These are phyloP conservation scores for Argyrosomus regius DNA, from an alignment of 2,797 vertebrate species.

Conservation along the genomic window DNA sequence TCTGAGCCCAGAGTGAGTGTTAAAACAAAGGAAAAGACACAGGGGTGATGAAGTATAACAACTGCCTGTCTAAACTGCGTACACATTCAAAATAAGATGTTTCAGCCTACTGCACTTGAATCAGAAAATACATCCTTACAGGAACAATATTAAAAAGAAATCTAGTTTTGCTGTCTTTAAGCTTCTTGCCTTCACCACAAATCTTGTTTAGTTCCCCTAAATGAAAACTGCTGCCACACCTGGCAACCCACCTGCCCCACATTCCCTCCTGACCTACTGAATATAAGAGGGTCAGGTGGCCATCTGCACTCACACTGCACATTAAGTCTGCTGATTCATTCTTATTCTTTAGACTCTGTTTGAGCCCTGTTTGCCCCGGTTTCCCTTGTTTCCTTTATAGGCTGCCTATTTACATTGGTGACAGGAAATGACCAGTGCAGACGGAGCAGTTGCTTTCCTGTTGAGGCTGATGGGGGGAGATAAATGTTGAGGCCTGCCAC, in stretches of 20 bases:
- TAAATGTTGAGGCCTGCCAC: slow-evolving; percentile 58
- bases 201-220: slow-evolving; percentile 30
- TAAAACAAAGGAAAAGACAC: slow-evolving; percentile 67
- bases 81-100: slow-evolving; percentile 12
- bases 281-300: slow-evolving; percentile 47
- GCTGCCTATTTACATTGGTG: slow-evolving; percentile 77
- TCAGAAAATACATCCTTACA: not conserved
- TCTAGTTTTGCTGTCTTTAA: not conserved
- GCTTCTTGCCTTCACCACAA: slow-evolving; percentile 17
- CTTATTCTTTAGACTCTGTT: slow-evolving; percentile 44
- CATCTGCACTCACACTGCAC: slow-evolving; percentile 31
- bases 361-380: slow-evolving; percentile 53
- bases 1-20: slow-evolving; percentile 40
- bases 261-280: slow-evolving; percentile 49
- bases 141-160: slow-evolving; percentile 24
- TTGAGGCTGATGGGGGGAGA: slow-evolving; percentile 70
- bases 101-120: slow-evolving; percentile 8
- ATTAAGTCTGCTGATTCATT: slow-evolving; percentile 70
- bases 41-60: slow-evolving; percentile 32
- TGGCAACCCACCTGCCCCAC: slow-evolving; percentile 54
- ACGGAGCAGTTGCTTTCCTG: slow-evolving; percentile 79
- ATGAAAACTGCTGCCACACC: slow-evolving; percentile 50
- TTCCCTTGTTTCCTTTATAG: slow-evolving; percentile 71
- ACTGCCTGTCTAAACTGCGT: slow-evolving; percentile 6
- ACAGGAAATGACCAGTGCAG: slow-evolving; percentile 78